Percentiles rank a stretch among this genome's conserved stretches.
phyloP scores from a whole-genome alignment of 35 echinoderm and acorn worm species.

The Strongylocentrotus purpuratus region DNA sequence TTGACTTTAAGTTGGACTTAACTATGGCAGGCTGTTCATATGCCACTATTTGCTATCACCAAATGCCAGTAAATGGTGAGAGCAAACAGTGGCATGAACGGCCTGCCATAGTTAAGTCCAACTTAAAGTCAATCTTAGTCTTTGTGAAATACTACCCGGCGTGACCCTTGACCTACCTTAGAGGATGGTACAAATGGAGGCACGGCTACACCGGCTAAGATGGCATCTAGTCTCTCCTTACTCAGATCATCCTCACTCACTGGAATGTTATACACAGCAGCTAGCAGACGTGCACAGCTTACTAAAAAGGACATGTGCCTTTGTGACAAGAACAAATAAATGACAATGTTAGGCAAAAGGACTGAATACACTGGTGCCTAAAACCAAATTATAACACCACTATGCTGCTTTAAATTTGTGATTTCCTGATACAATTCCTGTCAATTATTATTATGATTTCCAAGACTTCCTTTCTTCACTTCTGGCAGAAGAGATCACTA shows the following conservation, averaged over 20 bases:
- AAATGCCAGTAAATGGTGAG: too few relatives aligned
- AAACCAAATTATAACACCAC: neutral
- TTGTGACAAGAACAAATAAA: constrained; percentile 21
- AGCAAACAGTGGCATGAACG: too few relatives aligned
- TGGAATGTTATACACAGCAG: constrained; percentile 63
- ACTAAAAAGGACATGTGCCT: constrained; percentile 88
- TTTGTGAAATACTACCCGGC: too few relatives aligned
- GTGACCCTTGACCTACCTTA: constrained; percentile 68
- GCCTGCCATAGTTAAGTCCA: too few relatives aligned
- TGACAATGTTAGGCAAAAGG: neutral
- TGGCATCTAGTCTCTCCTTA: constrained; percentile 44
- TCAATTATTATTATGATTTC: neutral
- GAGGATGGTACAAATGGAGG: constrained; percentile 73
- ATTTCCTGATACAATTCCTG: neutral
- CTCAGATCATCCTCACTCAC: constrained; percentile 58
- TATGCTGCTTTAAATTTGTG: neutral
- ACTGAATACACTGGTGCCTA: neutral
- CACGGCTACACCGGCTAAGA: constrained; percentile 64
- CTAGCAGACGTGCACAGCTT: constrained; percentile 68
- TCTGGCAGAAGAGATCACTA: neutral
- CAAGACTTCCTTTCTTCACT: neutral
- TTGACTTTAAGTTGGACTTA: too few relatives aligned
- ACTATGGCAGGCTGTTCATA: too few relatives aligned
- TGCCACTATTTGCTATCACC: too few relatives aligned
- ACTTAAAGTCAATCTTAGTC: too few relatives aligned